Conservation (phyloP, 2,113 vertebrate genomes). For the Poeciliopsis turrubarensis region DNA sequence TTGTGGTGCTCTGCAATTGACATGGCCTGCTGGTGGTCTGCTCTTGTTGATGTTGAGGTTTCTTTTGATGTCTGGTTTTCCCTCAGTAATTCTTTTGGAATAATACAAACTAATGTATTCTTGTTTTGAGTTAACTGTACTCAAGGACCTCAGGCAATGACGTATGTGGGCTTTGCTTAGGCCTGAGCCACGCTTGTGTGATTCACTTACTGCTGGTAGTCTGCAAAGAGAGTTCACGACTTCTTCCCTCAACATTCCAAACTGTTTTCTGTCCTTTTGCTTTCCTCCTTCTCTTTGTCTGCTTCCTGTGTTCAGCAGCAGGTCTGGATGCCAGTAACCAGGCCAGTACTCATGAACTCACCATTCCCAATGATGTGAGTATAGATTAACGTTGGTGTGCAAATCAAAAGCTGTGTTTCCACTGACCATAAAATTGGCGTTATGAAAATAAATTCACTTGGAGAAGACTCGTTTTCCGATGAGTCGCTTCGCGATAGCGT, state of each 20-base stretch:
- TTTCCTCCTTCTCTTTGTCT: conserved; percentile 45
- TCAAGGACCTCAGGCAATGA: background rate
- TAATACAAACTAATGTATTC: background rate
- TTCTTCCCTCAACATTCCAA: conserved; percentile 80
- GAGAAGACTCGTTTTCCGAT: too few species aligned
- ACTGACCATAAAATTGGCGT: too few species aligned
- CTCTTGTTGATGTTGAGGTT: conserved; percentile 76
- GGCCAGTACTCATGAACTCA: conserved; percentile 99
- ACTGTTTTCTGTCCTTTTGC: conserved; percentile 69
- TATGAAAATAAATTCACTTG: too few species aligned
- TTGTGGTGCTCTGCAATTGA: conserved; percentile 69
- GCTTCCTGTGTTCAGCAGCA: conserved; percentile 78
- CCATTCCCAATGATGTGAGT: conserved; percentile 99
- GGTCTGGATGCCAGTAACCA: conserved; percentile 96
- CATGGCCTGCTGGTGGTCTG: conserved; percentile 85
- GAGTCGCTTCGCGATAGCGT: too few species aligned
- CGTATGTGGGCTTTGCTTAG: conserved; percentile 14
- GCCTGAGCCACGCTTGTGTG: conserved; percentile 18
- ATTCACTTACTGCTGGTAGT: conserved; percentile 10
- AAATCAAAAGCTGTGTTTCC: background rate
- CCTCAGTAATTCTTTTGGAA: conserved; percentile 20
- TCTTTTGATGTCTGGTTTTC: conserved; percentile 45
- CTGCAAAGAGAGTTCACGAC: conserved; percentile 29
- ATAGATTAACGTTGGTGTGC: conserved; percentile 42
- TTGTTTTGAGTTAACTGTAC: background rate